Percentiles rank a stretch among this genome's conserved stretches.
These are phyloP conservation scores for Gambusia affinis DNA, from an alignment of 2,113 vertebrate genomes.

Conservation along the genomic window DNA sequence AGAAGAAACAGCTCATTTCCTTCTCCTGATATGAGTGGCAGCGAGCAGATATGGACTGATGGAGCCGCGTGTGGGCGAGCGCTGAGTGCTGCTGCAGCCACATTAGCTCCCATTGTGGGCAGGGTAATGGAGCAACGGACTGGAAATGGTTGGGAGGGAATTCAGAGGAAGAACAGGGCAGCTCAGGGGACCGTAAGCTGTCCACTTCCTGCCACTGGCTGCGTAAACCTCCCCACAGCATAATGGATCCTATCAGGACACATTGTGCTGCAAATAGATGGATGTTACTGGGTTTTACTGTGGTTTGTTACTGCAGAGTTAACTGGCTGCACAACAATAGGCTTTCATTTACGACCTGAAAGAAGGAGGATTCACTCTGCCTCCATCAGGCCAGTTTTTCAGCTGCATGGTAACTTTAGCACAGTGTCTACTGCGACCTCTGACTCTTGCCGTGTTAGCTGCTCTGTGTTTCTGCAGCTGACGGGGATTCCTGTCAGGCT, in stretches of 20 bases:
- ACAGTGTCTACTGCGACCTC: background rate
- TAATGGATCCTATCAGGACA: slow-evolving; percentile 46
- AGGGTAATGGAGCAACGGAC: slow-evolving; percentile 52
- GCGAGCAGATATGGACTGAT: slow-evolving; percentile 53
- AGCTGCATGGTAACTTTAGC: background rate
- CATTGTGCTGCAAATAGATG: slow-evolving; percentile 23
- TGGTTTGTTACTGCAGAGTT: slow-evolving; percentile 29
- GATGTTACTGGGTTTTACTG: slow-evolving; percentile 4
- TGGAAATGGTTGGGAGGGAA: slow-evolving; percentile 54
- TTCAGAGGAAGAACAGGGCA: slow-evolving; percentile 45
- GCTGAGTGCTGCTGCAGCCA: slow-evolving; percentile 41
- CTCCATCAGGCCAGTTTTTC: slow-evolving; percentile 12
- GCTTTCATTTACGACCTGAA: slow-evolving; percentile 2
- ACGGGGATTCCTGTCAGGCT: background rate
- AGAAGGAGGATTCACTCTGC: background rate
- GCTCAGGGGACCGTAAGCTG: slow-evolving; percentile 13
- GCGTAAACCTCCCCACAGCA: slow-evolving; percentile 6
- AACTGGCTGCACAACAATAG: slow-evolving; percentile 24
- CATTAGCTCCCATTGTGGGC: slow-evolving; percentile 66
- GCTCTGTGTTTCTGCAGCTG: background rate
- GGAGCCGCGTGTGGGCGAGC: slow-evolving; percentile 53
- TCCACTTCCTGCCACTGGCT: slow-evolving; percentile 34
- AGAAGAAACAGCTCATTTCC: slow-evolving; percentile 58
- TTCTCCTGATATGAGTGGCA: slow-evolving; percentile 57
- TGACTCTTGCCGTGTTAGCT: background rate